Base-by-base conservation (phyloP, 2,797 vertebrate species). In the Aplochiton taeniatus region DNA sequence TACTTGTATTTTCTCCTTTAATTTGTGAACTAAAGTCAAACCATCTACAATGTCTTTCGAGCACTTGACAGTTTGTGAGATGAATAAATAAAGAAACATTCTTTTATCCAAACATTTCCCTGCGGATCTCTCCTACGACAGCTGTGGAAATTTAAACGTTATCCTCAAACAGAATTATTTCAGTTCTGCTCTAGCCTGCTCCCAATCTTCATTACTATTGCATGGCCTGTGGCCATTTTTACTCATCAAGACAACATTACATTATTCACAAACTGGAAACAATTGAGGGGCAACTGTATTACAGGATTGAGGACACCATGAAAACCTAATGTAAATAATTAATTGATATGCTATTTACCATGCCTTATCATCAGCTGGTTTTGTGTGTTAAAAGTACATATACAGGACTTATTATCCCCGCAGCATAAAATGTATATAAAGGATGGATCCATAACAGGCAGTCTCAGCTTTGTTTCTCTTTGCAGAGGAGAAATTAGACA, bases 221-320 rank as follows among this genome's bases (percentile, higher is more conserved):
- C 87, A 92, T 91, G 84, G 82, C 83, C 81, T 65, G 11, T 78
- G 81, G 87, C 88, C 85, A 86, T 81, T 83, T 87, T 77, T 74
- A 86, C 82, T 87, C 85, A 86, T 90, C 82, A 77, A 85, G 80
- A 86, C 72, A 46, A 73, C 74, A 64, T 81, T 91, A 83, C 87
- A 93, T 92, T 91, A 93, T 92, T 93, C 87, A 92, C 88, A 83
- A 89, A 90, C 80, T 78, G 79, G 85, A 89, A 92, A 91, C 87
- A 87, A 89, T 87, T 85, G 78, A 80, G 66, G 66, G 68, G 72
- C 75, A 76, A 56, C 73, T 74, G 81, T 79, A 84, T 83, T 84
- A 84, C 80, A 85, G 75, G 79, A 79, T 79, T 63, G 76, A 76
- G 87, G 81, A 87, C 79, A 70, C 67, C 81, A 78, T 82, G 85